Conservation (phyloP, 2,888 invertebrate species). For the Thera britannica region DNA sequence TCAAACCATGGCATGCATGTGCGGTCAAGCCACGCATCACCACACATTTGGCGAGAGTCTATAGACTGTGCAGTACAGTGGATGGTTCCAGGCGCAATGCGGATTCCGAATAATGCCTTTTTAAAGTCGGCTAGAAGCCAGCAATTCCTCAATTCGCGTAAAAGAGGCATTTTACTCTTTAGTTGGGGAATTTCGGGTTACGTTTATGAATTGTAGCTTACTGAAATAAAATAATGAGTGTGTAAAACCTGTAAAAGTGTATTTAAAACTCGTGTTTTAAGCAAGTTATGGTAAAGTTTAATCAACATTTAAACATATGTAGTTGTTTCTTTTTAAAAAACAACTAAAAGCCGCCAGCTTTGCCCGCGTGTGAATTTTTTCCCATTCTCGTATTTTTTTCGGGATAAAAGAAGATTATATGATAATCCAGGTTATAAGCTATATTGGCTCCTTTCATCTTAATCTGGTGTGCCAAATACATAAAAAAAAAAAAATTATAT, state of each 20-base stretch:
- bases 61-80: conserved; percentile 30
- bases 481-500: too few relatives aligned
- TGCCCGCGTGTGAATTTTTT: too few relatives aligned
- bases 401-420: too few relatives aligned
- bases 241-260: background rate
- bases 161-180: conserved; percentile 5
- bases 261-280: background rate
- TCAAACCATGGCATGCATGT: conserved; percentile 14
- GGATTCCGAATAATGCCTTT: conserved; percentile 45
- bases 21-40: conserved; percentile 43
- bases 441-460: too few relatives aligned
- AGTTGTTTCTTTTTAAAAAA: too few relatives aligned
- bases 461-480: too few relatives aligned
- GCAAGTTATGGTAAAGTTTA: too few relatives aligned
- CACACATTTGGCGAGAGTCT: conserved; percentile 46
- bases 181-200: background rate
- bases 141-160: conserved; percentile 21
- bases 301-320: too few relatives aligned
- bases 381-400: too few relatives aligned
- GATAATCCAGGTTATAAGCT: too few relatives aligned
- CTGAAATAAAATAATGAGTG: background rate
- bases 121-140: conserved; percentile 28
- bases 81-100: conserved; percentile 56
- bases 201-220: too few relatives aligned
- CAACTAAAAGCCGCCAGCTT: too few relatives aligned